phyloP scores from a whole-genome alignment of 2,888 invertebrate genomes.

The Sicus ferrugineus region DNA sequence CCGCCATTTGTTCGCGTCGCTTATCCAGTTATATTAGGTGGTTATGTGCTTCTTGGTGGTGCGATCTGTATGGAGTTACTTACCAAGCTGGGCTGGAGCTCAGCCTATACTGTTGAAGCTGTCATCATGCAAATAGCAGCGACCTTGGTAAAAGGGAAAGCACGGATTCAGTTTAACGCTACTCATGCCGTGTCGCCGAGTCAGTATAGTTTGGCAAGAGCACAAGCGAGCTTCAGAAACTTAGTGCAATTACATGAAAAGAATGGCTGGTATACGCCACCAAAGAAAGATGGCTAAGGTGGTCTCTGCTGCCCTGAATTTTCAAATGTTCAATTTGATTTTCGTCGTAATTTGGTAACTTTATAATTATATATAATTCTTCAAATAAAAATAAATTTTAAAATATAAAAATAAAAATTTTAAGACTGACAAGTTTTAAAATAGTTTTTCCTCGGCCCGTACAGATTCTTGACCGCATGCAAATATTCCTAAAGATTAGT shows the following conservation, averaged over 20 bases:
- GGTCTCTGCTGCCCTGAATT: constrained; percentile 2
- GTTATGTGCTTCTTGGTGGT: constrained; percentile 96
- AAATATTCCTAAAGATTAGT: too few relatives aligned
- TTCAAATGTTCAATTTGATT: constrained; percentile 37
- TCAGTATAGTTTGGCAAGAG: constrained; percentile 95
- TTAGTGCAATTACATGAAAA: constrained; percentile 99
- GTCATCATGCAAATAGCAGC: constrained; percentile 99
- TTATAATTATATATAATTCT: constrained; percentile 29
- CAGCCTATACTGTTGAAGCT: constrained; percentile 98
- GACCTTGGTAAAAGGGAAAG: constrained; percentile 98
- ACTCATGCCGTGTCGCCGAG: constrained; percentile 77
- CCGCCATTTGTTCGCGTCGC: constrained; percentile 99
- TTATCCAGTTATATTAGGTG: constrained; percentile 93
- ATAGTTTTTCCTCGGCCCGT: too few relatives aligned
- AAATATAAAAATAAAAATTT: too few relatives aligned
- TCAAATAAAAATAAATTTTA: too few relatives aligned
- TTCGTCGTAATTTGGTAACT: constrained; percentile 23
- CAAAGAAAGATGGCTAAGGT: constrained; percentile 87
- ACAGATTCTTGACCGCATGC: too few relatives aligned
- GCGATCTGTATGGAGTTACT: constrained; percentile 99
- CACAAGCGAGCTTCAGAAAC: constrained; percentile 99
- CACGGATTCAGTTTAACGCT: constrained; percentile 95
- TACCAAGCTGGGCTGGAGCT: constrained; percentile 99
- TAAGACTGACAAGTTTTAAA: too few relatives aligned
- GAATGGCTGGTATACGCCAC: constrained; percentile 93